phyloP scores from a whole-genome alignment of 2,113 vertebrate genomes.

The Odocoileus hemionus region DNA sequence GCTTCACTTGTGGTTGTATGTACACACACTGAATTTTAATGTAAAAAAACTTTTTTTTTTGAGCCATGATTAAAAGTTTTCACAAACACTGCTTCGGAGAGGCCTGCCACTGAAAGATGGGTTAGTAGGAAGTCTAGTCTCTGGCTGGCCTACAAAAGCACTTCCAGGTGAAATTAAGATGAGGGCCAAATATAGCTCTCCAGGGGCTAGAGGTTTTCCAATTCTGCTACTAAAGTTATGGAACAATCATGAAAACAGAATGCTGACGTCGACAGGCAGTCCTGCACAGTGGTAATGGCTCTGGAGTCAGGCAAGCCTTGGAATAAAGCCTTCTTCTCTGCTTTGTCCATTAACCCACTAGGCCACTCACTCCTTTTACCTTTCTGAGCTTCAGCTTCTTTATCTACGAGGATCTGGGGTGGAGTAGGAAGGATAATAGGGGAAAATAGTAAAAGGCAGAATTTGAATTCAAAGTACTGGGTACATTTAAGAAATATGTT shows the following conservation, averaged over 20 bases:
- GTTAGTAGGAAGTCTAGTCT: conserved; percentile 5
- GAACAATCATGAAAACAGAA: neutral
- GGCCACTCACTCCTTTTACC: neutral
- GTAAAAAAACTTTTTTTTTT: neutral
- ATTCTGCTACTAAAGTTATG: neutral
- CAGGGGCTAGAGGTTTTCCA: neutral
- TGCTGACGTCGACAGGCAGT: neutral
- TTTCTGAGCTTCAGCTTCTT: neutral
- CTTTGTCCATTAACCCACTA: neutral
- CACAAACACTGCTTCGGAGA: neutral
- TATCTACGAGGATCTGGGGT: neutral
- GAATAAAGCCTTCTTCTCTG: neutral
- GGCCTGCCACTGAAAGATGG: neutral
- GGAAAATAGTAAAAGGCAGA: neutral
- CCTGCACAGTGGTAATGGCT: neutral
- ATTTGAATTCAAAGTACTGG: conserved; percentile 39
- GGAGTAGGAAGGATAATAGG: neutral
- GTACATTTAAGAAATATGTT: conserved; percentile 25
- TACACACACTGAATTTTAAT: neutral
- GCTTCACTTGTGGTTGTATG: neutral
- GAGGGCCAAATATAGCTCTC: neutral
- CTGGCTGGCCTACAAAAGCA: neutral
- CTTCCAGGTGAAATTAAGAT: neutral
- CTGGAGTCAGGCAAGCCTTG: neutral
- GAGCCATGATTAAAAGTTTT: neutral